phyloP scores from a whole-genome alignment of 2,888 invertebrate genomes.

The Synanthedon andrenaeformis region DNA sequence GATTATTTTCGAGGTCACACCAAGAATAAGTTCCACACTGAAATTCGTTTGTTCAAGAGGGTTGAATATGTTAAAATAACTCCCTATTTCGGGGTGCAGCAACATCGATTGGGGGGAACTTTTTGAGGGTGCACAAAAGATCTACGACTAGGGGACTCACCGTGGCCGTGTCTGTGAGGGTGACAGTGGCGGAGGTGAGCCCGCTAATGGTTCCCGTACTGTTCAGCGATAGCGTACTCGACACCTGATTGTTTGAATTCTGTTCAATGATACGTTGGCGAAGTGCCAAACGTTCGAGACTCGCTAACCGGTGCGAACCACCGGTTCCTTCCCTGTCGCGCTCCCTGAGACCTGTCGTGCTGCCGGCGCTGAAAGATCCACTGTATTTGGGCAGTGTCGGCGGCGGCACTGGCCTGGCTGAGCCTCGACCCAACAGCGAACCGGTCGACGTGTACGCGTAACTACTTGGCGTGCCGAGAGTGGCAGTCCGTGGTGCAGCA shows the following conservation, averaged over 20 bases:
- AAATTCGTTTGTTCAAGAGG: conserved; percentile 12
- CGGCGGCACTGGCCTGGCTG: conserved; percentile 79
- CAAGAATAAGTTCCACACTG: neutral
- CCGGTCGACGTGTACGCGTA: conserved; percentile 75
- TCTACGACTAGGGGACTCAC: conserved; percentile 65
- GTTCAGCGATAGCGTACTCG: conserved; percentile 25
- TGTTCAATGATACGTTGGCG: conserved; percentile 85
- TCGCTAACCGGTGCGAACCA: conserved; percentile 83
- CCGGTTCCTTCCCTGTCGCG: conserved; percentile 77
- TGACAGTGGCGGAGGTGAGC: conserved; percentile 60
- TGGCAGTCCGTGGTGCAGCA: conserved; percentile 59
- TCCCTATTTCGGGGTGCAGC: conserved; percentile 55
- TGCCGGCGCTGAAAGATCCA: conserved; percentile 80
- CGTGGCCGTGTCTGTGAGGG: conserved; percentile 65
- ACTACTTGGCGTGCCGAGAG: conserved; percentile 69
- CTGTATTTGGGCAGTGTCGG: conserved; percentile 85
- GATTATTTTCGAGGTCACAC: too few relatives aligned
- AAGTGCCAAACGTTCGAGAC: conserved; percentile 84
- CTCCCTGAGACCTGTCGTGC: conserved; percentile 72
- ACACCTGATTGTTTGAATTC: conserved; percentile 63
- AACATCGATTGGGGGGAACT: conserved; percentile 53
- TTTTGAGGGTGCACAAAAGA: conserved; percentile 57
- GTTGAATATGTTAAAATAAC: conserved; percentile 41
- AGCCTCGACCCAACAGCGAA: conserved; percentile 71
- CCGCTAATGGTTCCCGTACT: conserved; percentile 44